Base-by-base conservation (phyloP, 2,113 vertebrate species). In the Machaerirhynchus nigripectus region DNA sequence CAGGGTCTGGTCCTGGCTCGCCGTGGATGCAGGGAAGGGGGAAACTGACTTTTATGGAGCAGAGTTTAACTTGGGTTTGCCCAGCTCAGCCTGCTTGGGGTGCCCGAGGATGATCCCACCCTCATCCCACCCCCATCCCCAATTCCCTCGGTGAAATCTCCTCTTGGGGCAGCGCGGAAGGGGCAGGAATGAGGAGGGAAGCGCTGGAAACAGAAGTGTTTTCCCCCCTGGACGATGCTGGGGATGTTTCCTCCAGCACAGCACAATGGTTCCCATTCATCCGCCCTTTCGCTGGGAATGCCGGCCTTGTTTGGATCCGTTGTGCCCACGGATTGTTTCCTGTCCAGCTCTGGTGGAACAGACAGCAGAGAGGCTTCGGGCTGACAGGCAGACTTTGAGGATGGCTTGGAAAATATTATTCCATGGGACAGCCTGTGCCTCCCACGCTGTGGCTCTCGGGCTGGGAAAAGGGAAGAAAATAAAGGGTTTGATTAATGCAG, bases 261-360 rank as follows among this genome's bases (percentile, higher is more conserved):
- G 95, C 96, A 98, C 97, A 97, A 97, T 94, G 94, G 78, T n/a
- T 83, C 79, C 95, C 87, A 97, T 98, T 98, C 97, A 98, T 91
- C 39, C 2, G 13, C 50, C 61, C 70, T 37, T 75, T 39, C 46
- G 84, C 87, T 85, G 87, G 94, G 92, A 95, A 85, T 28, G 39
- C 89, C 67, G 84, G 82, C 89, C 90, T 79, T 47, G 88, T 79
- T 93, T 67, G 24, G 63, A 46, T 52, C 35, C 39, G 80, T 47
- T 69, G 90, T 95, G 95, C 93, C 93, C 93, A 77, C 96, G 89
- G 94, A 93, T 94, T 92, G 95, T 93, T 95, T 95, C 92, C 96
- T 94, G 93, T 77, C 96, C 95, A 90, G 93, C 90, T 75, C 24
- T 65, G 89, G 84, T 84, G 59, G 22, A 89, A 35, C 90, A 93